Base-by-base conservation (phyloP, 2,797 vertebrate genomes). In the Cheirogaleus major region DNA sequence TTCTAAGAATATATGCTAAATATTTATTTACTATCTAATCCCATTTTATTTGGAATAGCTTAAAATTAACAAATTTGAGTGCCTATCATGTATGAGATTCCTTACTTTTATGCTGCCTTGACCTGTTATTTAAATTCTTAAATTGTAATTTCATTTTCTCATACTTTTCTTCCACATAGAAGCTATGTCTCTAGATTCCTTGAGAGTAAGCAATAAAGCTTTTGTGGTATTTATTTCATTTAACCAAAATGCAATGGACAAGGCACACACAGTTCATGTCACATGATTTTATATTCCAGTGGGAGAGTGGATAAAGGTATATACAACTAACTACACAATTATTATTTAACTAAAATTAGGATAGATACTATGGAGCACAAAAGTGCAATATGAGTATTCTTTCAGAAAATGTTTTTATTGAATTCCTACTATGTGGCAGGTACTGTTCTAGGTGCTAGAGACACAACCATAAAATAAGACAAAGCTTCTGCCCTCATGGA, bases 11-110 rank as follows among this genome's bases (percentile, higher is more conserved):
- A 89, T 65, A 70, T 57, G 30, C 11, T 84, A 75, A 84, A 80
- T 89, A 81, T 81, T 80, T 95, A 85, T 87, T 70, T 95, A 45
- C 12, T 20, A 88, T 48, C 20, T 93, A 94, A 81, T 85, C 41
- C 65, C n/a, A 89, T 7, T 91, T 10, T 59, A 76, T 52, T 84
- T 82, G 18, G 25, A 84, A 72, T 72, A 87, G 25, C 27, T 75
- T 92, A 93, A 72, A 43, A 65, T 90, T 84, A 91, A 78, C 41
- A 87, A 59, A 94, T 70, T 85, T 88, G 45, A 91, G 6, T 50
- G 11, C 4, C 10, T 65, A 87, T 38, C 45, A 2, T 83, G 4
- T 76, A 79, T 93, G 35, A 88, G 32, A n/a, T 72, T 85, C 22
- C 63, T 73, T 88, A 85, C 20, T 63, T 86, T 79, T 57, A 63